These are phyloP conservation scores for Onychorhynchus coronatus DNA, from an alignment of 2,113 vertebrate genomes.

Conservation along the genomic window DNA sequence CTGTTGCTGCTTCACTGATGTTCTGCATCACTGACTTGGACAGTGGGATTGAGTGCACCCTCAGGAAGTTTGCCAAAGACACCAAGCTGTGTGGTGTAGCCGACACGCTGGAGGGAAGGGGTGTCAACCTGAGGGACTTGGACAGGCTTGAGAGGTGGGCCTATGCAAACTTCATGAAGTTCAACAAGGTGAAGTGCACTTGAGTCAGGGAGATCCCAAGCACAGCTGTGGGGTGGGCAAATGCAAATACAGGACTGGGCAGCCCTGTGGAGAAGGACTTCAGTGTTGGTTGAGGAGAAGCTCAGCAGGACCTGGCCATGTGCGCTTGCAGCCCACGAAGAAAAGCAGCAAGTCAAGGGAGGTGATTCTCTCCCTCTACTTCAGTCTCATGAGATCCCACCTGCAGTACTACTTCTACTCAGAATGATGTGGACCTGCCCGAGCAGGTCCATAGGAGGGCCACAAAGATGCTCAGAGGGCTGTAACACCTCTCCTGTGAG, in stretches of 20 bases:
- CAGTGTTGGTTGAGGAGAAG: neutral
- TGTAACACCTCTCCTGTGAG: neutral
- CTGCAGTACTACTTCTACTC: neutral
- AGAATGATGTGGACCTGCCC: neutral
- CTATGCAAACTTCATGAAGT: neutral
- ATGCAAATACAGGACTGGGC: neutral
- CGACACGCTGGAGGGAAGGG: neutral
- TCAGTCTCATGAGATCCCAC: neutral
- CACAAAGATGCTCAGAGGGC: neutral
- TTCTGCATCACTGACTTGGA: fast-evolving
- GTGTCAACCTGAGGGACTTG: neutral
- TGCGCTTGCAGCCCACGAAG: neutral
- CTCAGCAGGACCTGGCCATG: neutral
- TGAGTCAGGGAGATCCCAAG: neutral
- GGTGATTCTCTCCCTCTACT: neutral
- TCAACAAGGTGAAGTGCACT: neutral
- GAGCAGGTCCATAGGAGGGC: neutral
- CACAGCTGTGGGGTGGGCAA: neutral
- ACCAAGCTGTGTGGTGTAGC: neutral
- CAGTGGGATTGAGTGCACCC: neutral
- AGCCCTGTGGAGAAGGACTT: neutral
- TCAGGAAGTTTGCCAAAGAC: neutral
- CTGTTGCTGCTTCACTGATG: fast-evolving
- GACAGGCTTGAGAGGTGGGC: neutral
- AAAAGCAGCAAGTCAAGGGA: neutral